Evolutionary conservation across 2,797 vertebrate species (phyloP), one percentile per base, ranked within the genome.

Genomic region (Oreonectes daqikongensis): DNA sequence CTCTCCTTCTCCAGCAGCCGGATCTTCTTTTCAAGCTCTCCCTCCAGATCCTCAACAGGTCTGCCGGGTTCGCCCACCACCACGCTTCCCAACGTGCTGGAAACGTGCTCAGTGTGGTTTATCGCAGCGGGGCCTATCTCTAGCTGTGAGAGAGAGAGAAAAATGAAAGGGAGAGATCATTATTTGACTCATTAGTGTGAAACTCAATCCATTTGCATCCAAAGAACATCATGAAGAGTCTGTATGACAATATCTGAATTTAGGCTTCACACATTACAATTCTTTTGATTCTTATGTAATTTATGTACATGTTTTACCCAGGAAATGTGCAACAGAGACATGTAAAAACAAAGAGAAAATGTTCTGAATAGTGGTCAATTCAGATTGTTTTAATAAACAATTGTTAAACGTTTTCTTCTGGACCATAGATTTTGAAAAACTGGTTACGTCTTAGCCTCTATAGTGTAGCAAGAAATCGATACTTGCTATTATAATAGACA

Each of bases 21-120:
- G 63, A 93, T 92, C 86, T 93, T 93, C 80, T 90, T 88, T 83
- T 93, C 92, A 55, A 94, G 89, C 82, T 92, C 90, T 1, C 91
- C 91, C 75, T 92, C 92, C 71, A 94, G 86, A 79, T 94, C 90
- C 86, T 92, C 92, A 84, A 92, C 92, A 66, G 86, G 89, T 90
- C 89, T 90, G 69, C 69, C 66, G 30, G 79, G 50, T 35, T 83
- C 75, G 5, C 72, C 74, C 14, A 78, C 44, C 28, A 73, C 67
- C 61, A 75, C 59, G 2, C 71, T 64, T 22, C 78, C 75, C 3
- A 86, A 77, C 7, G 79, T 46, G 5, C 82, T 81, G 42, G 67
- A 60, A 2, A 85, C 84, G 2, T 85, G 57, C 67, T 93, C 91
- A 0, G 90, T 90, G 75, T 91, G 88, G 86, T 93, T 93, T 71